Conservation (phyloP, 2,888 invertebrate genomes). For the Biston betularia region DNA sequence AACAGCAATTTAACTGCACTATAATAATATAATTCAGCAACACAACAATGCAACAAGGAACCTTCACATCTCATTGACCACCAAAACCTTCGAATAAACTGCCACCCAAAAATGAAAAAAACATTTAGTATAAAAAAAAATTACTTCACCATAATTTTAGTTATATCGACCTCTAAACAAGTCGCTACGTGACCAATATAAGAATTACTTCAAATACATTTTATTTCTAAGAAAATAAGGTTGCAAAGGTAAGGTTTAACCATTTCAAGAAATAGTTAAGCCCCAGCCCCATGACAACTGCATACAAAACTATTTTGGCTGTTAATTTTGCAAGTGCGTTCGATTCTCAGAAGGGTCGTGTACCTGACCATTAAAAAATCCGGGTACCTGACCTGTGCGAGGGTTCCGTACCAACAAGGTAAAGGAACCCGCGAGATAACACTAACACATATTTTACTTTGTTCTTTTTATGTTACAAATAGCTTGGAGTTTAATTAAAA, state of each 20-base stretch:
- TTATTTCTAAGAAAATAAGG: constrained; percentile 24
- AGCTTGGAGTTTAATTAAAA: not conserved
- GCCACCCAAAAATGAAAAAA: constrained; percentile 44
- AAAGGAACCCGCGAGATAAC: constrained; percentile 10
- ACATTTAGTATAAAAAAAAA: constrained; percentile 26
- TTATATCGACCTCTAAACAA: constrained; percentile 47
- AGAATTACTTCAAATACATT: constrained; percentile 9
- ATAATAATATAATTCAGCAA: constrained; percentile 10
- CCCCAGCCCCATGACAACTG: constrained; percentile 2
- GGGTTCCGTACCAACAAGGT: constrained; percentile 52
- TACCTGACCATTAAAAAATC: constrained; percentile 66
- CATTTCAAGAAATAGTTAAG: constrained; percentile 10
- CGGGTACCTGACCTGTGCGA: constrained; percentile 65
- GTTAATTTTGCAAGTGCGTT: constrained; percentile 36
- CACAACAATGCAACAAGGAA: constrained; percentile 39
- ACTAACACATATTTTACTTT: not conserved
- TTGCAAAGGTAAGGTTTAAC: constrained; percentile 12
- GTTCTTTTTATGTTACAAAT: not conserved
- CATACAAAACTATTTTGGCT: constrained; percentile 32
- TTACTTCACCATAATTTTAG: constrained; percentile 44
- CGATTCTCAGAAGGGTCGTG: constrained; percentile 27
- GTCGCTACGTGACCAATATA: constrained; percentile 42
- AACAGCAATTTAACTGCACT: not conserved
- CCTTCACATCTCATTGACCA: constrained; percentile 53
- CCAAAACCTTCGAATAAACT: constrained; percentile 42